Percentiles rank a stretch among this genome's conserved stretches.
Evolutionary conservation across 2,797 vertebrate species (phyloP).

Genomic region (Thalassophryne amazonica): DNA sequence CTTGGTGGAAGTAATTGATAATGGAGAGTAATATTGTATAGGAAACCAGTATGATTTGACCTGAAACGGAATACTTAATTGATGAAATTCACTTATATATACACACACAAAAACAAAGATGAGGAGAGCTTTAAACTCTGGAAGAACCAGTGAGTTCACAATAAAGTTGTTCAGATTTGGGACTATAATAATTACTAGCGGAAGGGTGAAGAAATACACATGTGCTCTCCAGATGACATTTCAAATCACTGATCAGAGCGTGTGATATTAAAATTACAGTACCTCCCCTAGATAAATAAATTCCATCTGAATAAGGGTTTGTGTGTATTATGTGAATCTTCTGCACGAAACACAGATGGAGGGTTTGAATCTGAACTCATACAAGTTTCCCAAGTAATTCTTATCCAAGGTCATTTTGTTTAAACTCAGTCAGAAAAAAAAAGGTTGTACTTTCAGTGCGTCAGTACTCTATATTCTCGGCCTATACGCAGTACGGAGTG

Average conservation of each 20-base stretch:
- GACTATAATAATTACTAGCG: slow-evolving; percentile 10
- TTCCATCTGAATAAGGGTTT: slow-evolving; percentile 28
- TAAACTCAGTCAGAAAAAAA: neutral
- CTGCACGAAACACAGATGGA: slow-evolving; percentile 24
- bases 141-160: neutral
- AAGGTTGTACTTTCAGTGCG: neutral
- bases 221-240: slow-evolving; percentile 34
- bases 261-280: slow-evolving; percentile 37
- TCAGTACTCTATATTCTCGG: too few relatives aligned
- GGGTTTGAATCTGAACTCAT: slow-evolving; percentile 2
- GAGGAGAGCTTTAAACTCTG: neutral
- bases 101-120: too few relatives aligned
- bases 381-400: slow-evolving; percentile 2
- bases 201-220: slow-evolving; percentile 14
- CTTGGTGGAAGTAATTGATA: too few relatives aligned
- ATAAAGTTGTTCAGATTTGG: slow-evolving; percentile 12
- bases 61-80: too few relatives aligned
- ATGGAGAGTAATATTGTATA: too few relatives aligned
- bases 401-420: neutral
- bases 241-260: slow-evolving; percentile 42
- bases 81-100: too few relatives aligned
- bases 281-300: slow-evolving; percentile 39
- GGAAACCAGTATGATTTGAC: too few relatives aligned
- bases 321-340: slow-evolving; percentile 25
- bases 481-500: too few relatives aligned